phyloP scores from a whole-genome alignment of 2,797 vertebrate species.

The Tolypeutes matacus region DNA sequence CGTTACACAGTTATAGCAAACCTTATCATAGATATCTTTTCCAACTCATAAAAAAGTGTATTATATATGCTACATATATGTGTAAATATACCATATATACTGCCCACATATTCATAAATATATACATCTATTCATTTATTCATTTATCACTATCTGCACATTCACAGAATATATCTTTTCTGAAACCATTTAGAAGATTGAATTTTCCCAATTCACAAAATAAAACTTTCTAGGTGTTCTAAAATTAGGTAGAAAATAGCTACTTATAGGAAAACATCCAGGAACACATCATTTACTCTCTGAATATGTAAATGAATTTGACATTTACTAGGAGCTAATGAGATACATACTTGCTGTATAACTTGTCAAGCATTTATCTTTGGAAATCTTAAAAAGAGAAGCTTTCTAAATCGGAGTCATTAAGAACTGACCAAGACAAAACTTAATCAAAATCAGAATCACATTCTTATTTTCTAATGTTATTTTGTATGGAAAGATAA shows the following conservation, averaged over 20 bases:
- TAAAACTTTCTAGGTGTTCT: neutral
- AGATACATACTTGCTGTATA: slow-evolving; percentile 63
- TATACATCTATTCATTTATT: neutral
- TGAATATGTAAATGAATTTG: slow-evolving; percentile 71
- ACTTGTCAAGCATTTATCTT: slow-evolving; percentile 52
- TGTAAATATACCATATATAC: too few relatives aligned
- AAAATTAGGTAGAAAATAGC: slow-evolving; percentile 67
- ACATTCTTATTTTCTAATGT: neutral
- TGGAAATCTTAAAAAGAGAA: slow-evolving; percentile 39
- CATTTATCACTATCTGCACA: neutral
- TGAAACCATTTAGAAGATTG: slow-evolving; percentile 15
- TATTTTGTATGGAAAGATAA: neutral
- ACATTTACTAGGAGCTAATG: slow-evolving; percentile 66
- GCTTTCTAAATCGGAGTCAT: slow-evolving; percentile 55
- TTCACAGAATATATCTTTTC: neutral
- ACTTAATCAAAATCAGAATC: slow-evolving; percentile 15
- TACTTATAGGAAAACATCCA: slow-evolving; percentile 60
- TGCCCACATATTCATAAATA: neutral
- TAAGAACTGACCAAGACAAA: slow-evolving; percentile 29
- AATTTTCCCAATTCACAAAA: slow-evolving; percentile 41
- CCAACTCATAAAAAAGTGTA: neutral
- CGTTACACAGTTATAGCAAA: neutral
- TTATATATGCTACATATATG: too few relatives aligned
- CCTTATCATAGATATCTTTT: neutral
- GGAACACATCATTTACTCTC: slow-evolving; percentile 60